Evolutionary conservation across 2,113 vertebrate species (phyloP).

Genomic region (Oncorhynchus gorbuscha): DNA sequence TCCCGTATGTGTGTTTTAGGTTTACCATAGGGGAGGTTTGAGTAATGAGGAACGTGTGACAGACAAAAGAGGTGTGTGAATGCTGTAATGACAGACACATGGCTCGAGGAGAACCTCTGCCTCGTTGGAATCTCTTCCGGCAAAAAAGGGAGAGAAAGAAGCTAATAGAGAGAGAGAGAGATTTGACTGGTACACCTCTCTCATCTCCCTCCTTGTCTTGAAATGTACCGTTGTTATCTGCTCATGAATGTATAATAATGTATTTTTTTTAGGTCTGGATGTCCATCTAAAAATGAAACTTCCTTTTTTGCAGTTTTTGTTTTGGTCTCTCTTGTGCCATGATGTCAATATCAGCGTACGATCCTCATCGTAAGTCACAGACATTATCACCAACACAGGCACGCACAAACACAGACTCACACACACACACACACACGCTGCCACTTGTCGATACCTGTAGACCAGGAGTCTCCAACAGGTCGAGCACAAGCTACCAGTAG

Average conservation of each 20-base stretch:
- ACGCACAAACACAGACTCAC: not conserved
- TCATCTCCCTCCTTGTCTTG: no score
- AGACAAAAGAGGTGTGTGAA: not conserved
- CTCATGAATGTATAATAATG: no score
- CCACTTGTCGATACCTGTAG: no score
- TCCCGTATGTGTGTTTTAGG: not conserved
- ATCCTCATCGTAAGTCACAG: constrained; percentile 71
- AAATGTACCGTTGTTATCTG: no score
- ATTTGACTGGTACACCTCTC: no score
- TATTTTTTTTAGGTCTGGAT: not conserved
- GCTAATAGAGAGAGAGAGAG: not conserved
- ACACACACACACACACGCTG: not conserved
- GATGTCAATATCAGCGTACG: constrained; percentile 79
- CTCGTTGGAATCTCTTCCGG: not conserved
- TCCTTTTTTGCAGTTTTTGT: constrained; percentile 67
- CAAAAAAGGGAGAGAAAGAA: not conserved
- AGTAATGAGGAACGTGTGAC: not conserved
- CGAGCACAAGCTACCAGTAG: no score
- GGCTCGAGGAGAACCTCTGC: not conserved
- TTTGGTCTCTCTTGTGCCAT: constrained; percentile 82
- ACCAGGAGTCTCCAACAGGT: no score
- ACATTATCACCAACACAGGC: not conserved
- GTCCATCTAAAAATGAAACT: not conserved
- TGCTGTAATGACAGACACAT: no score
- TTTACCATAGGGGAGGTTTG: not conserved